Evolutionary conservation across 2,888 invertebrate species (phyloP), one percentile per base, ranked within the genome.

Genomic region (Pseudococcus viburni): DNA sequence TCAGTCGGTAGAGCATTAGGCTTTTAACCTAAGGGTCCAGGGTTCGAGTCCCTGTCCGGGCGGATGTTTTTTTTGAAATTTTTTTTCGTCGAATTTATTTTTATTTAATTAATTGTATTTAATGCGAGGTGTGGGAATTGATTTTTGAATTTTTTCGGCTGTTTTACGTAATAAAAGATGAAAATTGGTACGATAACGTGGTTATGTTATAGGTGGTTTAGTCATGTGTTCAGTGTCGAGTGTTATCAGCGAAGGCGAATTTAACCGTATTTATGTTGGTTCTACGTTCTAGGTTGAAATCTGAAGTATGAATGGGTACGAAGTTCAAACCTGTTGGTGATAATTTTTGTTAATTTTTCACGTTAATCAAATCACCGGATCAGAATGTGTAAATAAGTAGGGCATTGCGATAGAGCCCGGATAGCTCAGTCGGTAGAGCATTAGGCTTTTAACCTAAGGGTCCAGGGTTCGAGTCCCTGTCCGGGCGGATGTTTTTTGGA

Each of bases 1-100:
- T 91, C 90, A 91, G 91, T 91, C 91, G 90, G 91, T 91, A 91
- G 90, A 91, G 90, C 90, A 91, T 91, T 90, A 90, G 90, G 90
- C 91, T 91, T 91, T 91, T 91, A 91, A 91, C 90, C 91, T 90
- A 90, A 91, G 90, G 91, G 90, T 90, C 91, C 90, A 90, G 91
- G 90, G 90, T 91, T 91, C 91, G 89, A 91, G 91, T 90, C 90
- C 91, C 91, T 90, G 90, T 91, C 90, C 91, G 91, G 91, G 90
- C 91, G 90, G 22, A 64, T 64, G 4, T 84, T 88, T 88, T 88
- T 83, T 85, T 33, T 39, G 22, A 51, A 33, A 33, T 51, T 51
- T 51, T 51, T 51, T 51, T 51, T 51, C 17, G 15, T 6, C 46
- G 46, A 33, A 33, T 33, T 33, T 2, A 33, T 33, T 33, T 33